Evolutionary conservation across 1,140 invertebrate species (phyloP).

Genomic region (Carposina sasakii): DNA sequence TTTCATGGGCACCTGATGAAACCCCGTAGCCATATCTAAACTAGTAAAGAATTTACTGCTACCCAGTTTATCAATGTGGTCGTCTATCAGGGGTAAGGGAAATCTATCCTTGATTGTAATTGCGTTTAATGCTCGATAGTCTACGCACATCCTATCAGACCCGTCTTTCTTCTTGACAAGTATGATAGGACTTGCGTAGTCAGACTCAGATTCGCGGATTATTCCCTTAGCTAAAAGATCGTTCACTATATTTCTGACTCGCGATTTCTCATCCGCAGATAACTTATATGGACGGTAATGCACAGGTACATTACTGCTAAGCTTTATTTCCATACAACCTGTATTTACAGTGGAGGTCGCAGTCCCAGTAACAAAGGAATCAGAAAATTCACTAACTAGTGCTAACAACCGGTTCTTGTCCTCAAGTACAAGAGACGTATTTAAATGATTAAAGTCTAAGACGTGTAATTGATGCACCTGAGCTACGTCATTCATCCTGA

Average conservation of each 20-base stretch:
- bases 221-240: conserved; percentile 14
- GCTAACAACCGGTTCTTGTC: too few relatives aligned
- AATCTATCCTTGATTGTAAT: conserved; percentile 20
- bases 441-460: too few relatives aligned
- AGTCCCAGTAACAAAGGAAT: too few relatives aligned
- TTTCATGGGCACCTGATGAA: conserved; percentile 4
- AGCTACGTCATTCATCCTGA: too few relatives aligned
- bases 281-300: conserved; percentile 6
- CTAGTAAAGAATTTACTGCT: conserved; percentile 12
- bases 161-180: conserved; percentile 2
- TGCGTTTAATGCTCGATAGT: conserved; percentile 28
- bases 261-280: not conserved
- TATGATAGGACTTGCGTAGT: conserved; percentile 29
- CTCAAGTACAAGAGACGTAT: too few relatives aligned
- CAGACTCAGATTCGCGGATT: conserved; percentile 18
- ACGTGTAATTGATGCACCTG: too few relatives aligned
- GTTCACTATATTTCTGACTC: not conserved
- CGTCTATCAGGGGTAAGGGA: conserved; percentile 4
- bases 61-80: conserved; percentile 3
- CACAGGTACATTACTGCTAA: too few relatives aligned
- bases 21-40: conserved; percentile 1
- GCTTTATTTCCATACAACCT: too few relatives aligned
- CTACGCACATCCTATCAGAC: conserved; percentile 37
- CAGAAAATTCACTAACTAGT: too few relatives aligned
- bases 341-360: too few relatives aligned